phyloP scores from a whole-genome alignment of 2,113 vertebrate species.

The Burhinus oedicnemus region DNA sequence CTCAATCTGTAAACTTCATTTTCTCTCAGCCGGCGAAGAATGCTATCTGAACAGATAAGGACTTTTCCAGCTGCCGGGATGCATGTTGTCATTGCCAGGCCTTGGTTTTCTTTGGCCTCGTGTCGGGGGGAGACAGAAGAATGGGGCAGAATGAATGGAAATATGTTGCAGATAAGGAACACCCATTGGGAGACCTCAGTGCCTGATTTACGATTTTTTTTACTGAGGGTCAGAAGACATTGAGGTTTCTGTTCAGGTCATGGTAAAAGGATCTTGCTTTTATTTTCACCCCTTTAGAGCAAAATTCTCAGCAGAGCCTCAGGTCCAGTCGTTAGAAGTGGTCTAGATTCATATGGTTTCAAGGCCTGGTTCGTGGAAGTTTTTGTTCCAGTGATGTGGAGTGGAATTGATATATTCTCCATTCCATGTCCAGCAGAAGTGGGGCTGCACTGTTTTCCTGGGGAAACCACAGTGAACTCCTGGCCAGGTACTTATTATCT shows the following conservation, averaged over 20 bases:
- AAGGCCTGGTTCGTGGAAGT: not conserved
- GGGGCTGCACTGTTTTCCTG: not conserved
- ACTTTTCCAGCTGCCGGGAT: conserved; percentile 12
- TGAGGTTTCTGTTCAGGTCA: not conserved
- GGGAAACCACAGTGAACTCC: not conserved
- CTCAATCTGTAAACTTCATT: not conserved
- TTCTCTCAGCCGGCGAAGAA: not conserved
- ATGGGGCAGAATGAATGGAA: not conserved
- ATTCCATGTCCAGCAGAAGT: not conserved
- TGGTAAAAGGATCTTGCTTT: not conserved
- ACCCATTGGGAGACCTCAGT: rapidly evolving
- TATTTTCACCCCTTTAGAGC: not conserved
- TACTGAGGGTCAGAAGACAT: not conserved
- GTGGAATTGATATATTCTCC: not conserved
- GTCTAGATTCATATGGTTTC: not conserved
- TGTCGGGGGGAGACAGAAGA: not conserved
- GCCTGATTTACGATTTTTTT: not conserved
- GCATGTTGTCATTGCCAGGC: not conserved
- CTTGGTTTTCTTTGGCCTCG: not conserved
- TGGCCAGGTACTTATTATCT: not conserved
- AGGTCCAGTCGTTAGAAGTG: not conserved
- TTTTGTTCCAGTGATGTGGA: not conserved
- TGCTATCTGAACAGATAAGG: not conserved
- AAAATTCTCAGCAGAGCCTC: not conserved
- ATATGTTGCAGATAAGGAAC: not conserved